Conservation (phyloP, 2,888 invertebrate genomes). For the Drosophila demipolita region DNA sequence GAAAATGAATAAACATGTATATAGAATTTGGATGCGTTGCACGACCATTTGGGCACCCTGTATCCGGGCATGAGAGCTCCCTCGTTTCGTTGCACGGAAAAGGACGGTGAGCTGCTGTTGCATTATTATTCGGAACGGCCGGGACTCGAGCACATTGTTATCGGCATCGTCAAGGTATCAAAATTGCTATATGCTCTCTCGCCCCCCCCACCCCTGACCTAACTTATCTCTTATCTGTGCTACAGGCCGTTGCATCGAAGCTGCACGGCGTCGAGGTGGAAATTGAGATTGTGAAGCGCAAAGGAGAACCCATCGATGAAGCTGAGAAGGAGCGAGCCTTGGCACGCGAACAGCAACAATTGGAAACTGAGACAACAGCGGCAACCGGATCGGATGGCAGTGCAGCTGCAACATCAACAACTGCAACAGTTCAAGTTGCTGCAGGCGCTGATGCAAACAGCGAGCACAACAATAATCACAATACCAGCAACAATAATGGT, state of each 20-base stretch:
- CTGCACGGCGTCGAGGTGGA: slow-evolving; percentile 97
- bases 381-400: slow-evolving; percentile 27
- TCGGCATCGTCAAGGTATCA: slow-evolving; percentile 96
- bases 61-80: slow-evolving; percentile 98
- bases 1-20: slow-evolving; percentile 20
- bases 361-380: slow-evolving; percentile 51
- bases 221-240: slow-evolving; percentile 39
- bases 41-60: slow-evolving; percentile 96
- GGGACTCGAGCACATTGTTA: slow-evolving; percentile 97
- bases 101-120: slow-evolving; percentile 94
- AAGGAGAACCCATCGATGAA: slow-evolving; percentile 88
- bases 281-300: slow-evolving; percentile 94
- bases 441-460: slow-evolving; percentile 19
- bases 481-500: slow-evolving; percentile 70
- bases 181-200: slow-evolving; percentile 1
- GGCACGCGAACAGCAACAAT: slow-evolving; percentile 64
- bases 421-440: neutral
- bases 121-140: slow-evolving; percentile 98
- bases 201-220: neutral
- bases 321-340: slow-evolving; percentile 79
- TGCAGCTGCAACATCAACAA: slow-evolving; percentile 10
- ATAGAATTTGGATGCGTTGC: slow-evolving; percentile 97
- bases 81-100: slow-evolving; percentile 97
- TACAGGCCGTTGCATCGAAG: slow-evolving; percentile 95
- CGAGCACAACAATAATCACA: slow-evolving; percentile 78